A percentile compares a stretch with the other conserved stretches of the same genome.
Evolutionary conservation across 2,113 vertebrate genomes (phyloP).

Genomic region (Panurus biarmicus): DNA sequence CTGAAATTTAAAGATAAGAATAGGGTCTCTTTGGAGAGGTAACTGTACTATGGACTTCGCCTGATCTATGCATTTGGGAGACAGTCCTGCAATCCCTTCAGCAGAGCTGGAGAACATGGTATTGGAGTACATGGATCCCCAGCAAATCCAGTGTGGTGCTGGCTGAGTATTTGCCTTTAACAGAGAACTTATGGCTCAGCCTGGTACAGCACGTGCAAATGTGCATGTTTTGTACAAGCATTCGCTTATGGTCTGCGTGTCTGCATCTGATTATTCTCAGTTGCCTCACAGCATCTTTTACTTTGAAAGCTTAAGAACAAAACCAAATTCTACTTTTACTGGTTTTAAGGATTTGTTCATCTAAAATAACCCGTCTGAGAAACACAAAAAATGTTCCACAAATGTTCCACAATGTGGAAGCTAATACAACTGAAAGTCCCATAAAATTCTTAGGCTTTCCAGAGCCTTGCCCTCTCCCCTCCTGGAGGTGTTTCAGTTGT

Average conservation of each 20-base stretch:
- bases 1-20: neutral
- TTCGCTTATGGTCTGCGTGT: neutral
- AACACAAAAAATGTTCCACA: neutral
- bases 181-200: neutral
- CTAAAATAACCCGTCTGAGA: neutral
- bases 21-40: neutral
- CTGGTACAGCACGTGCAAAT: neutral
- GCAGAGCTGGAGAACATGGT: neutral
- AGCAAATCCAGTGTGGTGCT: neutral
- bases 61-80: neutral
- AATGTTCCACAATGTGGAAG: neutral
- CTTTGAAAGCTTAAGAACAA: constrained; percentile 32
- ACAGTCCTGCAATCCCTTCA: neutral
- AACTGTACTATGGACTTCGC: neutral
- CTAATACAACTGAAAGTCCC: neutral
- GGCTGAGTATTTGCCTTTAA: neutral
- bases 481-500: constrained; percentile 30
- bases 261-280: constrained; percentile 46
- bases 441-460: neutral
- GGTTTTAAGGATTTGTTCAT: constrained; percentile 9
- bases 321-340: constrained; percentile 37
- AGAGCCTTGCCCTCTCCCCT: neutral
- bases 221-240: neutral
- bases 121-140: neutral
- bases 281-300: constrained; percentile 34